Evolutionary conservation across 2,797 vertebrate species (phyloP), one percentile per base, ranked within the genome.

Genomic region (Sternarchorhynchus goeldii): DNA sequence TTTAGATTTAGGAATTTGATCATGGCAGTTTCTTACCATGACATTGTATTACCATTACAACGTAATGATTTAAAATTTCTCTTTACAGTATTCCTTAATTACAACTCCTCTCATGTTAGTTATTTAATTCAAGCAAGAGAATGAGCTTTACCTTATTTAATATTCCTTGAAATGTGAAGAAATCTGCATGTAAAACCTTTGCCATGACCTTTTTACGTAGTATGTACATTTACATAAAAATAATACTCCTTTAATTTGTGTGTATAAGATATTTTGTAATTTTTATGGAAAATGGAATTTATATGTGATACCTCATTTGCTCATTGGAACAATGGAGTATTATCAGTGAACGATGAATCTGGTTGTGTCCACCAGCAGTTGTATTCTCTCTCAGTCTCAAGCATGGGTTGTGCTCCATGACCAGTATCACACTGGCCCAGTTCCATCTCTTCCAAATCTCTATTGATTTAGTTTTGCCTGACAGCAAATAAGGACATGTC

Each of bases 381-480:
- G 6, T 4, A 14, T n/a, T 25, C 20, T 45, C 63, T 21, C 32
- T 68, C 20, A 2, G 1, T 1, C 4, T 39, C 39, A 25, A 25
- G 25, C 25, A 25, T 1, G 25, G 25, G 25, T 25, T 45, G 39
- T 5, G 20, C 64, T 66, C 18, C 10, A 66, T 6, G 18, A 66
- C 14, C 20, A 4, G 34, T 8, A 67, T 67, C 6, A 21, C 25
- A 50, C 21, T 55, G 6, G 21, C 25, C 31, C 21, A 29, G 7
- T 31, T 31, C n/a, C 45, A 16, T 67, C 36, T 21, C 17, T 10
- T 5, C 4, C 18, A 67, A 50, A 45, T 14, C 29, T 31, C 25
- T 53, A 53, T 65, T 65, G 32, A 55, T 68, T 68, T 68, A 18
- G 29, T 29, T 68, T 53, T 21, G 12, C 17, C 66, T 53, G 66